Base-by-base conservation (phyloP, 2,113 vertebrate species). In the Marmota monax region DNA sequence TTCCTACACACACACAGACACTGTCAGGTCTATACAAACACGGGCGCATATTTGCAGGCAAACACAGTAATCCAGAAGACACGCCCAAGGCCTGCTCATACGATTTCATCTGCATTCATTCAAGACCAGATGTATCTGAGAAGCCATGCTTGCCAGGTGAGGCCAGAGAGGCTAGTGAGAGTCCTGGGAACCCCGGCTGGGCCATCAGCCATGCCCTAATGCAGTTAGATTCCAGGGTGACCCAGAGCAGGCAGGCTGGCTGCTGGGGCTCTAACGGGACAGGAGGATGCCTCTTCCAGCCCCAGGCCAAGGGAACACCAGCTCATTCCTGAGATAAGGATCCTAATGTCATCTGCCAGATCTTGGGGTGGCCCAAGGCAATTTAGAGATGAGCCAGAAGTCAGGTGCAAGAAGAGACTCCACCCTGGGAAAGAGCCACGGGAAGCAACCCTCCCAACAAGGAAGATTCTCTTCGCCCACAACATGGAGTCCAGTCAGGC, bases 251-350 rank as follows among this genome's bases (percentile, higher is more conserved):
- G 48, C n/a, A 56, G 42, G 42, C 76, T 65, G 65, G 65, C 69
- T n/a, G 48, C 77, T 92, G 20, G 45, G 51, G n/a, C 80, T 53
- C 83, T 97, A 98, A 96, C 93, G 89, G 97, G 34, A 95, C 79
- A 27, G 7, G 6, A 29, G 86, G 48, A 39, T 76, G 90, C 83
- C 80, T 96, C 86, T 32, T 80, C n/a, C 67, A 89, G 85, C 97
- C 70, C n/a, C 51, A 63, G 92, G 89, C 63, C 92, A 88, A 63
- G 82, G 51, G 61, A 97, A 95, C 20, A 63, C 18, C 53, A 18
- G 79, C 93, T 80, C 88, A 86, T 93, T 94, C 78, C 85, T 69
- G 72, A 97, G 97, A 98, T 97, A 97, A 98, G 88, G 91, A 98
- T 97, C 96, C 94, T 11, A 27, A 84, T 92, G 70, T 63, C n/a